Percentiles rank a stretch among this genome's conserved stretches.
Evolutionary conservation across 92 coral and sea anemone species (phyloP).

Genomic region (Zoanthus sansibaricus): DNA sequence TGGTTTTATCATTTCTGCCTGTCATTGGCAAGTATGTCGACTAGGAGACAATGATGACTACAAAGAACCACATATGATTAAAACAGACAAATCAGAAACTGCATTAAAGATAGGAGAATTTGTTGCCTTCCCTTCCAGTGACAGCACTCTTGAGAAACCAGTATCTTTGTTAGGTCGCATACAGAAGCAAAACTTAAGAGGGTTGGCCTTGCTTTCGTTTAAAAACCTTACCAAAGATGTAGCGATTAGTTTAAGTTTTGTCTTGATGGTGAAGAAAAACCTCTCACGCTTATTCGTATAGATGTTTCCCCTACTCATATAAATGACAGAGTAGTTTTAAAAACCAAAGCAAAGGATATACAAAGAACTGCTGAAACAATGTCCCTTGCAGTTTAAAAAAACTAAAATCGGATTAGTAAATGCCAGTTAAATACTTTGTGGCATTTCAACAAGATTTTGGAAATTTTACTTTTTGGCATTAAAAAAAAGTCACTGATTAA

Average conservation of each 20-base stretch:
- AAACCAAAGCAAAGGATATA: neutral
- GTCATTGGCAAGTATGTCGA: neutral
- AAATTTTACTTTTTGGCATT: too few species aligned
- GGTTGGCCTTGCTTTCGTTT: constrained; percentile 5
- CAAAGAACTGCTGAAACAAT: constrained; percentile 7
- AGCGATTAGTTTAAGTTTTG: neutral
- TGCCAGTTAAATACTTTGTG: too few species aligned
- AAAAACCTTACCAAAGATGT: neutral
- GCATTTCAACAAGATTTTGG: neutral
- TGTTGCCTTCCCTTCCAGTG: constrained; percentile 13
- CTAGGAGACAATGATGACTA: neutral
- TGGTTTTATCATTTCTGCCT: constrained; percentile 14
- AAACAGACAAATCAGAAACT: neutral
- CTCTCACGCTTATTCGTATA: constrained; percentile 26
- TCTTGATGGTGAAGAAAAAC: neutral
- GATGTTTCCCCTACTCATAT: constrained; percentile 7
- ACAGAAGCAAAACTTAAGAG: neutral
- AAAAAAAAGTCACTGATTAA: too few species aligned
- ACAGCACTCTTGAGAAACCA: neutral
- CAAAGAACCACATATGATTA: neutral
- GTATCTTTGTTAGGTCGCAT: constrained; percentile 16
- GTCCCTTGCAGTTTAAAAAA: neutral
- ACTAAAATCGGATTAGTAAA: too few species aligned
- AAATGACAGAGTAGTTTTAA: constrained; percentile 8
- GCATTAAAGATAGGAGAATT: constrained; percentile 7